Percentiles rank a stretch among this genome's conserved stretches.
phyloP scores from a whole-genome alignment of 2,113 vertebrate genomes.

The Dipodomys ordii region DNA sequence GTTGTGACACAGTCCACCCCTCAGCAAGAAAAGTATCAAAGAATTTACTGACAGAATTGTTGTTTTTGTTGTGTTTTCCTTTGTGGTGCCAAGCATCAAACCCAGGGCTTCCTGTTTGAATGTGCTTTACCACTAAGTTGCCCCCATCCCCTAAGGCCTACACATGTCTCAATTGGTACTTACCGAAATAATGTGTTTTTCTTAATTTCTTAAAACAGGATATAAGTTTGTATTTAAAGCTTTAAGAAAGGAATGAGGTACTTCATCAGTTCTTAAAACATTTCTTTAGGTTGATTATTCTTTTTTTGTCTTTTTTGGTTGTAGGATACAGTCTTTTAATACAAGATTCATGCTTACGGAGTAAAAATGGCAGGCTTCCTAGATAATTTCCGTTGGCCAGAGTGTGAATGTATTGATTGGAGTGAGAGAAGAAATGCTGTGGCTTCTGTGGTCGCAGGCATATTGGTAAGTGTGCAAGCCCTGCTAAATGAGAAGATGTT shows the following conservation, averaged over 20 bases:
- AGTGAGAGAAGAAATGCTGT: conserved; percentile 92
- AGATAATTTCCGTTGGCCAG: conserved; percentile 95
- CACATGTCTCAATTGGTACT: neutral
- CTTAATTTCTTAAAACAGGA: neutral
- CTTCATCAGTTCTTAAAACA: neutral
- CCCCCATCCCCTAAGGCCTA: no score
- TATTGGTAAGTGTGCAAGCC: conserved; percentile 87
- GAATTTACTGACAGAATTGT: neutral
- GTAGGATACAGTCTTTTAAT: conserved; percentile 63
- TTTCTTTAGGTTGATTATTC: conserved; percentile 39
- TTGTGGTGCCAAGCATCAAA: neutral
- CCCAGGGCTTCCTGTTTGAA: no score
- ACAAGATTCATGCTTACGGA: conserved; percentile 67
- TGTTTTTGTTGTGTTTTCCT: neutral
- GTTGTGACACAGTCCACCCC: neutral
- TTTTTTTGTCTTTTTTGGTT: neutral
- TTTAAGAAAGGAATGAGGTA: neutral
- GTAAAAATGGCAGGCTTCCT: conserved; percentile 94
- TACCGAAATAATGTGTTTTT: neutral
- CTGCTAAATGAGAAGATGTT: neutral
- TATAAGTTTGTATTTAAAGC: neutral
- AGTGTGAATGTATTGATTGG: conserved; percentile 95
- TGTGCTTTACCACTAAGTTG: neutral
- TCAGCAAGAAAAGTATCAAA: neutral
- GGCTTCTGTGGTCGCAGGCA: conserved; percentile 91